Base-by-base conservation (phyloP, 2,888 invertebrate genomes). In the Rhodophaea formosa region DNA sequence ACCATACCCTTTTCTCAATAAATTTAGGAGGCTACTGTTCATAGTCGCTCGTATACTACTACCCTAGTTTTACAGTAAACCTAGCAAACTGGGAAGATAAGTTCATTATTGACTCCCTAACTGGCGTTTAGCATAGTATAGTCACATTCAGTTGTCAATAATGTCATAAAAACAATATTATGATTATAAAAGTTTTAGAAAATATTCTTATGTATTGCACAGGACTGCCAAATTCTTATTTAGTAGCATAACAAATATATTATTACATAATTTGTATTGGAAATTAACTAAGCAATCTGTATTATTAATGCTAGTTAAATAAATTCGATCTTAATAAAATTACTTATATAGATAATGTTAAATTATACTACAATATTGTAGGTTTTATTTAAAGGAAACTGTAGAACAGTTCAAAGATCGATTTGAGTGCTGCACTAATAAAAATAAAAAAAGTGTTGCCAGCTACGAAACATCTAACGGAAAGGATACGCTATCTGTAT, bases 221-320 rank as follows among this genome's bases (percentile, higher is more conserved):
- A 29, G 46, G n/a, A 47, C 46, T 47, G 46, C 46, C 46, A 47
- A 47, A 47, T 47, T 47, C n/a, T 47, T 47, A n/a, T 47, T 29
- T 29, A 47, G 23, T 23, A 47, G 46, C 46, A 43, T 43, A 14
- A 44, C 44, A 15, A 44, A 44, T 44, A 44, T 15, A 15, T 15
- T 44, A n/a, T 29, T 23, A 5, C 29, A 47, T 47, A 29, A 29
- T 12, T 23, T 29, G 46, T 47, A 47, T 46, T 46, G n/a, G 29
- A 45, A 17, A 45, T 46, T 23, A 23, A 23, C 23, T 29, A 47
- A 29, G 46, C 29, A 29, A 47, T 47, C 46, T 47, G 29, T 47
- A 47, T 47, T 47, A 29, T 47, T 29, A 47, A 47, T 23, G 46
- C 12, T 47, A 47, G 46, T 47, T 47, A 12, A 45, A 29, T 47